These are phyloP conservation scores for Miichthys miiuy DNA, from an alignment of 2,797 vertebrate genomes.

Conservation along the genomic window DNA sequence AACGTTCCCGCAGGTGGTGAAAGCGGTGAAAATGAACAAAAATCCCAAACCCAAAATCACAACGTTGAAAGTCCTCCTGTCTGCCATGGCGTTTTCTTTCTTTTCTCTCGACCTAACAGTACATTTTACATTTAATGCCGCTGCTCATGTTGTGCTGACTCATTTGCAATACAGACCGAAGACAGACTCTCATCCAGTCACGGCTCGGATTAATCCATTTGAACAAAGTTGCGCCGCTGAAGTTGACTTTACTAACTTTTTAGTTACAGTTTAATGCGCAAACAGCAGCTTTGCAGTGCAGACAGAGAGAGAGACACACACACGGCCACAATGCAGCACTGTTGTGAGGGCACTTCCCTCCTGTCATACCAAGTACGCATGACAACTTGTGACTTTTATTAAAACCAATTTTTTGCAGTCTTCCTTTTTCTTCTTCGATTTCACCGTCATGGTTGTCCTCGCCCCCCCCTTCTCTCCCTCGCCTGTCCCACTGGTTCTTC, in stretches of 20 bases:
- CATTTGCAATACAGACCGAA: neutral
- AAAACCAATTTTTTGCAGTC: constrained; percentile 38
- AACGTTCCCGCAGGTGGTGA: constrained; percentile 88
- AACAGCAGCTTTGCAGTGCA: neutral
- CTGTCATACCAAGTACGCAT: constrained; percentile 65
- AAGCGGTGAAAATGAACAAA: constrained; percentile 87
- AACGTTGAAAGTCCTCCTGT: constrained; percentile 85
- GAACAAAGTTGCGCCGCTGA: neutral
- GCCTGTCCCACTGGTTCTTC: neutral
- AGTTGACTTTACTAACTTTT: constrained; percentile 35
- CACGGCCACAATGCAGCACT: constrained; percentile 17
- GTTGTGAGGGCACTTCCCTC: constrained; percentile 41
- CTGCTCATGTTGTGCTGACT: neutral
- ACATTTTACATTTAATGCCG: constrained; percentile 18
- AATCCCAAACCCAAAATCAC: constrained; percentile 86
- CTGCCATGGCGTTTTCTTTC: constrained; percentile 76
- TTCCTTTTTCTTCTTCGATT: constrained; percentile 36
- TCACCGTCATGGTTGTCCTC: constrained; percentile 39
- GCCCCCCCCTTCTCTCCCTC: neutral
- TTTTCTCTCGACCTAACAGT: neutral
- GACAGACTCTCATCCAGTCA: neutral
- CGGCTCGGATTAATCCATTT: constrained; percentile 22
- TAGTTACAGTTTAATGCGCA: constrained; percentile 41
- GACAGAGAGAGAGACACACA: too few relatives aligned
- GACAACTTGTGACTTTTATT: constrained; percentile 84